These are phyloP conservation scores for Steinernema scapterisci DNA, from an alignment of 2,888 invertebrate genomes.

Conservation along the genomic window DNA sequence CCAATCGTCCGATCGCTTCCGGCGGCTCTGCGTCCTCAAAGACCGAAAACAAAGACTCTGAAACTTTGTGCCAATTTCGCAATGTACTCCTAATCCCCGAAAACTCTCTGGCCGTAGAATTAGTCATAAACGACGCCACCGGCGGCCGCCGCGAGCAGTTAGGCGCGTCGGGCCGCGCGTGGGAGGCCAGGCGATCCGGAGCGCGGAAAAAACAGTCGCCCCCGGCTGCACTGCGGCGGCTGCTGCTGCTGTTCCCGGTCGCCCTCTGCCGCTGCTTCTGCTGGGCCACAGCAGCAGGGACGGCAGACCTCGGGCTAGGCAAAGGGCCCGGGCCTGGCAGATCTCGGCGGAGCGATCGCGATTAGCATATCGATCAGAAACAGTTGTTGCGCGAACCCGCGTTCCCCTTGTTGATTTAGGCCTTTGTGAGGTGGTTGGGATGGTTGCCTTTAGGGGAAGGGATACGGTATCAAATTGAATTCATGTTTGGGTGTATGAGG, in stretches of 20 bases:
- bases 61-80: not conserved
- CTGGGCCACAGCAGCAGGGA: not conserved
- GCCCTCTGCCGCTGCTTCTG: not conserved
- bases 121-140: not conserved
- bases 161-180: not conserved
- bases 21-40: too few relatives aligned
- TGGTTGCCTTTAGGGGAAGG: too few relatives aligned
- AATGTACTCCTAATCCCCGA: slow-evolving; percentile 1
- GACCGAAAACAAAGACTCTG: too few relatives aligned
- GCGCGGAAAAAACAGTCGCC: slow-evolving; percentile 14
- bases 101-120: not conserved
- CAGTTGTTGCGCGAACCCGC: slow-evolving; percentile 23
- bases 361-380: slow-evolving; percentile 30
- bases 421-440: too few relatives aligned
- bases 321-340: not conserved
- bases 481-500: too few relatives aligned
- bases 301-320: slow-evolving; percentile 4
- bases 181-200: not conserved
- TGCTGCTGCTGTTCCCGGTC: not conserved
- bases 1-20: too few relatives aligned
- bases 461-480: too few relatives aligned
- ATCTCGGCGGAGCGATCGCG: slow-evolving; percentile 9
- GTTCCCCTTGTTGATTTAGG: not conserved
- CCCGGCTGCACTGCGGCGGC: slow-evolving; percentile 27
- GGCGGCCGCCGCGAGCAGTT: not conserved